Conservation (phyloP, 2,888 invertebrate genomes). For the Ectemnius lituratus region DNA sequence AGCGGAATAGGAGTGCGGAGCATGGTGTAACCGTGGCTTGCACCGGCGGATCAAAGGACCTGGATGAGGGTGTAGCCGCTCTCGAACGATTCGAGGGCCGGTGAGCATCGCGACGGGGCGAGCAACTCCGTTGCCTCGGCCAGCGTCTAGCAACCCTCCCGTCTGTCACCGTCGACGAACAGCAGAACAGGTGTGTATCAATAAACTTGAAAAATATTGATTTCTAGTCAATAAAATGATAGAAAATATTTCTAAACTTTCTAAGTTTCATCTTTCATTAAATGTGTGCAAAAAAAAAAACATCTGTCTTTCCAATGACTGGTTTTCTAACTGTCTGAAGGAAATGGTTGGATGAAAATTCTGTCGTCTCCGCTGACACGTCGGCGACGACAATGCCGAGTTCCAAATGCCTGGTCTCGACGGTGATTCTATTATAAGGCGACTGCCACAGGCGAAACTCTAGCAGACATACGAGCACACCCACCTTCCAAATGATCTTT, state of each 20-base stretch:
- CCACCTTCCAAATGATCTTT: slow-evolving; percentile 17
- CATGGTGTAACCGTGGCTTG: slow-evolving; percentile 45
- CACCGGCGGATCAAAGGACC: slow-evolving; percentile 56
- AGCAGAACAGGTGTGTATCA: slow-evolving; percentile 74
- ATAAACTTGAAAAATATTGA: background rate
- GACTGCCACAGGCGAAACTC: too few species aligned
- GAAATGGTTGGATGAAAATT: too few species aligned
- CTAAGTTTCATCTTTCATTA: too few species aligned
- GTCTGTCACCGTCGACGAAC: slow-evolving; percentile 75
- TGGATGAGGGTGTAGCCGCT: slow-evolving; percentile 60
- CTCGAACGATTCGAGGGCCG: slow-evolving; percentile 71
- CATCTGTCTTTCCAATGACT: too few species aligned
- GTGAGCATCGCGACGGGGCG: slow-evolving; percentile 76
- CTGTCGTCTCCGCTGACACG: too few species aligned
- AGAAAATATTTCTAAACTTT: too few species aligned
- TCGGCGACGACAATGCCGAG: too few species aligned
- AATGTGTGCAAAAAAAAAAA: too few species aligned
- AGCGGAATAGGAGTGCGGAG: slow-evolving; percentile 56
- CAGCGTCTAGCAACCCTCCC: slow-evolving; percentile 73
- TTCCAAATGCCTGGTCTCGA: slow-evolving; percentile 13
- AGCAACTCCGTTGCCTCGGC: slow-evolving; percentile 73
- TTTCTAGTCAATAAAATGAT: too few species aligned
- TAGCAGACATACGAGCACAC: too few species aligned
- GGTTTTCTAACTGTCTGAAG: too few species aligned
- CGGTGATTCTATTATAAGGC: slow-evolving; percentile 35